phyloP scores from a whole-genome alignment of 2,888 invertebrate species.

The Melikaiella ostensackeni region DNA sequence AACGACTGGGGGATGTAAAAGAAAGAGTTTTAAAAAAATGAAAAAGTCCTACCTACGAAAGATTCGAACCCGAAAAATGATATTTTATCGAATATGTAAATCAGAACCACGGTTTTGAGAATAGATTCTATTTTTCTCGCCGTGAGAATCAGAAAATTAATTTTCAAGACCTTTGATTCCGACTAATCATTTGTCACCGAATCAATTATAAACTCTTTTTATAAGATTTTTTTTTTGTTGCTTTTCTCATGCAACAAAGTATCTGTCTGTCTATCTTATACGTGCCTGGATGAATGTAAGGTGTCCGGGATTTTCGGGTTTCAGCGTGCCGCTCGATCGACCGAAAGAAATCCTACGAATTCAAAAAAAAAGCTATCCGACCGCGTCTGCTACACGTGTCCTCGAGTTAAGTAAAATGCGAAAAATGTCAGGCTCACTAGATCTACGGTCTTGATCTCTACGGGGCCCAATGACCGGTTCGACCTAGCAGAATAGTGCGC shows the following conservation, averaged over 20 bases:
- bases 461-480: slow-evolving; percentile 34
- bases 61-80: neutral
- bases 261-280: slow-evolving; percentile 55
- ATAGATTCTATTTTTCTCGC: neutral
- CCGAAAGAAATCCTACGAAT: slow-evolving; percentile 70
- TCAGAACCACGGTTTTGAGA: neutral
- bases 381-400: slow-evolving; percentile 73
- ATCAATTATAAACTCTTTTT: slow-evolving; percentile 14
- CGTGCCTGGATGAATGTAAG: slow-evolving; percentile 54
- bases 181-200: slow-evolving; percentile 5
- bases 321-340: slow-evolving; percentile 58
- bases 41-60: neutral
- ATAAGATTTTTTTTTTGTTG: neutral
- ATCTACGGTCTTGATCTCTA: slow-evolving; percentile 51
- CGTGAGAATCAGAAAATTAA: neutral
- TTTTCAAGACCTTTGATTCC: neutral
- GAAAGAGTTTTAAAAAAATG: neutral
- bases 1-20: neutral
- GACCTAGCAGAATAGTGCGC: slow-evolving; percentile 36
- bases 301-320: slow-evolving; percentile 55
- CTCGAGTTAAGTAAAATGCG: slow-evolving; percentile 69
- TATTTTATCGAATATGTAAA: neutral
- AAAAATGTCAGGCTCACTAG: slow-evolving; percentile 68
- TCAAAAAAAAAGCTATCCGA: slow-evolving; percentile 68
- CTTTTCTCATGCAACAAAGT: slow-evolving; percentile 51